These are phyloP conservation scores for Asteroscopus sphinx DNA, from an alignment of 2,888 invertebrate species.

Conservation along the genomic window DNA sequence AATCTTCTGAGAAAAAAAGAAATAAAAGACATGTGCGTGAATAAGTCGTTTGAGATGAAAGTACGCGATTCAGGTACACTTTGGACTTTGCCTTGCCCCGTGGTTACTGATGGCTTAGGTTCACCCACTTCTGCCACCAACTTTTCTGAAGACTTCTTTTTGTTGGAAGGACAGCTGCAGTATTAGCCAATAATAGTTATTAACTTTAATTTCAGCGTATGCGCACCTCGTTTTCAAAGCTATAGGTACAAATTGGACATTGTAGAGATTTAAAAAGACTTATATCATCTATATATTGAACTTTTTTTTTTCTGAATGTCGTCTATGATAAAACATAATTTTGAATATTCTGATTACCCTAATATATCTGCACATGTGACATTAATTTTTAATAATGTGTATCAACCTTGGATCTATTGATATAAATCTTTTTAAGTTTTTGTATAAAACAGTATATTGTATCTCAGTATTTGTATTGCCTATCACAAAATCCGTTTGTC, in stretches of 20 bases:
- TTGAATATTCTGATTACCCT: too few relatives aligned
- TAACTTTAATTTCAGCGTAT: too few relatives aligned
- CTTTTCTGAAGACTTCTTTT: not conserved
- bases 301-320: too few relatives aligned
- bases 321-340: too few relatives aligned
- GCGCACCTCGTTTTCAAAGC: too few relatives aligned
- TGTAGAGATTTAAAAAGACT: too few relatives aligned
- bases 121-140: not conserved
- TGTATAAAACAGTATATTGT: not conserved
- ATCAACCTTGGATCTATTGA: not conserved
- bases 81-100: conserved; percentile 2
- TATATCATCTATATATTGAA: too few relatives aligned
- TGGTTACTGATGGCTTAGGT: not conserved
- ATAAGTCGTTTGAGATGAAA: conserved; percentile 53
- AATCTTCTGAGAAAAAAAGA: conserved; percentile 66
- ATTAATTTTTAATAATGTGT: too few relatives aligned
- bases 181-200: not conserved
- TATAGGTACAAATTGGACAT: too few relatives aligned
- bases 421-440: not conserved
- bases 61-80: conserved; percentile 29
- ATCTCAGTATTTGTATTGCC: conserved; percentile 3
- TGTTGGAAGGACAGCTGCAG: not conserved
- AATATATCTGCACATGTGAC: too few relatives aligned
- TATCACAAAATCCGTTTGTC: conserved; percentile 14
- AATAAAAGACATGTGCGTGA: conserved; percentile 62